phyloP scores from a whole-genome alignment of 2,797 vertebrate species.

The Pithecia hirsuta region DNA sequence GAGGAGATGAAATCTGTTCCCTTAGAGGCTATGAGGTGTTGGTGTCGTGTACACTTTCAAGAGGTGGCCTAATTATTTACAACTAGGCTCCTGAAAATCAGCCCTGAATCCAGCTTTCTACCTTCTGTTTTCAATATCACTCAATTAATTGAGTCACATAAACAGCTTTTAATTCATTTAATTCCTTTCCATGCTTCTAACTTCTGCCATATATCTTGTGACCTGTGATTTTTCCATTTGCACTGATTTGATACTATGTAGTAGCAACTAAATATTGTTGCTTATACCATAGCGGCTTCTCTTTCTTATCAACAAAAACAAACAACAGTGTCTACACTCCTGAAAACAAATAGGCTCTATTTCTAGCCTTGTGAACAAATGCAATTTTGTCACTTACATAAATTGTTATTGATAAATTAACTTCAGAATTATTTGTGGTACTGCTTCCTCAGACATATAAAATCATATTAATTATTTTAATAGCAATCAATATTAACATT shows the following conservation, averaged over 20 bases:
- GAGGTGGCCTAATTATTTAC: not conserved
- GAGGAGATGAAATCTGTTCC: not conserved
- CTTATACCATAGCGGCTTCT: not conserved
- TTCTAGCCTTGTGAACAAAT: not conserved
- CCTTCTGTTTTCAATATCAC: not conserved
- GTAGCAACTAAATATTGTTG: not conserved
- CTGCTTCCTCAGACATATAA: not conserved
- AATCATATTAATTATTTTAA: not conserved
- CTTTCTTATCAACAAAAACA: not conserved
- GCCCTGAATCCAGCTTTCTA: not conserved
- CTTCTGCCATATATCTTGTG: not conserved
- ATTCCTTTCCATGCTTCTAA: not conserved
- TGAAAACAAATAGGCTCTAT: not conserved
- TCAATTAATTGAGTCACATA: not conserved
- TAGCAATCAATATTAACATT: not conserved
- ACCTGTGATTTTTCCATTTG: not conserved
- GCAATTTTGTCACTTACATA: not conserved
- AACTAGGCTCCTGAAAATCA: not conserved
- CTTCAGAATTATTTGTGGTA: not conserved
- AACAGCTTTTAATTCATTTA: not conserved
- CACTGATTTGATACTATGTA: not conserved
- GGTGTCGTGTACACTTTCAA: no score
- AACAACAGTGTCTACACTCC: not conserved
- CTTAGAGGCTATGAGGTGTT: not conserved
- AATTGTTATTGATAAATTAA: not conserved